These are phyloP conservation scores for Poeciliopsis occidentalis DNA, from an alignment of 2,113 vertebrate species.

Conservation along the genomic window DNA sequence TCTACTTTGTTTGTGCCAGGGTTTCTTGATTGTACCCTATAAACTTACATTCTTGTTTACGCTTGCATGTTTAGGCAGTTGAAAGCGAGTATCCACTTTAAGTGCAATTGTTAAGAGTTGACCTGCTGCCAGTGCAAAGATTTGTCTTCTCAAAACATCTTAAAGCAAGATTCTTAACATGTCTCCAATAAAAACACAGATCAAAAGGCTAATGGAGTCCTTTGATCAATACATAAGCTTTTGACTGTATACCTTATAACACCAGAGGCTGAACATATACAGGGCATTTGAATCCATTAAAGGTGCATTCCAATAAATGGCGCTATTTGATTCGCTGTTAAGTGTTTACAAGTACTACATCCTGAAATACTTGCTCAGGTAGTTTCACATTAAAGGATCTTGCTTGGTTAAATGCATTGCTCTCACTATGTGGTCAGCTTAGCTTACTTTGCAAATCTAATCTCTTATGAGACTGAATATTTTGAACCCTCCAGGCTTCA, in stretches of 20 bases:
- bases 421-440: not conserved
- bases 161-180: slow-evolving; percentile 56
- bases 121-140: slow-evolving; percentile 16
- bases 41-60: slow-evolving; percentile 38
- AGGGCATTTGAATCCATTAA: slow-evolving; percentile 53
- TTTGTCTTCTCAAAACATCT: slow-evolving; percentile 68
- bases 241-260: slow-evolving; percentile 42
- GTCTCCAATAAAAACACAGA: slow-evolving; percentile 58
- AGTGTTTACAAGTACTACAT: slow-evolving; percentile 32
- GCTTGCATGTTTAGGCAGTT: slow-evolving; percentile 59
- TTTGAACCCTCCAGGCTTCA: no score
- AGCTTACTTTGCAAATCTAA: not conserved
- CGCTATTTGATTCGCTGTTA: slow-evolving; percentile 14
- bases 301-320: slow-evolving; percentile 26
- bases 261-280: slow-evolving; percentile 29
- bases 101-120: slow-evolving; percentile 48
- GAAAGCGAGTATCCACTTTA: slow-evolving; percentile 28
- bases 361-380: not conserved
- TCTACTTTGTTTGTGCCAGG: not conserved
- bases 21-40: slow-evolving; percentile 5
- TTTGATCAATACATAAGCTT: slow-evolving; percentile 69
- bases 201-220: slow-evolving; percentile 63
- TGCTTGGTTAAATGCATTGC: not conserved
- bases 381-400: not conserved
- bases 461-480: not conserved